Conservation (phyloP, 2,888 invertebrate species). For the Dynastes hyllus region DNA sequence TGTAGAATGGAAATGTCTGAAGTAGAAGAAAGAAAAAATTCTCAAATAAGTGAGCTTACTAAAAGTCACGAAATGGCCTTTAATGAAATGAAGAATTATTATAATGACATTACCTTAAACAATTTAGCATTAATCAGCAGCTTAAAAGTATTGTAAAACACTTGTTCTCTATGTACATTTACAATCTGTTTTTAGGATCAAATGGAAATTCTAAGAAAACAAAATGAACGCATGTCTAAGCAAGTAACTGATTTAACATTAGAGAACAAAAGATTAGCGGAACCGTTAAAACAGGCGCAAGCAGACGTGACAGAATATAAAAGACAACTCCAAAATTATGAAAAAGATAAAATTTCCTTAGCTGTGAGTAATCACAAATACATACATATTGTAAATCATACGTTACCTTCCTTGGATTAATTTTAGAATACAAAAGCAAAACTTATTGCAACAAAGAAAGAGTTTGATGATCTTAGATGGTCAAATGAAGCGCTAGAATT, state of each 20-base stretch:
- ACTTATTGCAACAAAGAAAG: slow-evolving; percentile 71
- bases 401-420: neutral
- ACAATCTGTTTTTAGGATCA: slow-evolving; percentile 73
- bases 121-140: slow-evolving; percentile 93
- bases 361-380: slow-evolving; percentile 65
- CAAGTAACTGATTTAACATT: slow-evolving; percentile 78
- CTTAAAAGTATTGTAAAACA: slow-evolving; percentile 78
- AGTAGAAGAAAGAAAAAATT: slow-evolving; percentile 93
- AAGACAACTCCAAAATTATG: slow-evolving; percentile 87
- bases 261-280: slow-evolving; percentile 83
- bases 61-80: slow-evolving; percentile 89
- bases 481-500: slow-evolving; percentile 82
- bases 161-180: neutral
- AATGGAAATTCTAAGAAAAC: slow-evolving; percentile 83
- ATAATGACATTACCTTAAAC: slow-evolving; percentile 94
- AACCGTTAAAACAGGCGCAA: slow-evolving; percentile 82
- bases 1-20: slow-evolving; percentile 87
- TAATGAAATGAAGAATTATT: slow-evolving; percentile 93
- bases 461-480: slow-evolving; percentile 77
- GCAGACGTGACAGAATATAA: slow-evolving; percentile 82
- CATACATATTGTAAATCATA: neutral
- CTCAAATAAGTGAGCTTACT: slow-evolving; percentile 86
- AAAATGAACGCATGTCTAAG: slow-evolving; percentile 85
- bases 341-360: slow-evolving; percentile 87
- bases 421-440: slow-evolving; percentile 75